Evolutionary conservation across 2,113 vertebrate species (phyloP), one percentile per base, ranked within the genome.

Genomic region (Muntiacus reevesi): DNA sequence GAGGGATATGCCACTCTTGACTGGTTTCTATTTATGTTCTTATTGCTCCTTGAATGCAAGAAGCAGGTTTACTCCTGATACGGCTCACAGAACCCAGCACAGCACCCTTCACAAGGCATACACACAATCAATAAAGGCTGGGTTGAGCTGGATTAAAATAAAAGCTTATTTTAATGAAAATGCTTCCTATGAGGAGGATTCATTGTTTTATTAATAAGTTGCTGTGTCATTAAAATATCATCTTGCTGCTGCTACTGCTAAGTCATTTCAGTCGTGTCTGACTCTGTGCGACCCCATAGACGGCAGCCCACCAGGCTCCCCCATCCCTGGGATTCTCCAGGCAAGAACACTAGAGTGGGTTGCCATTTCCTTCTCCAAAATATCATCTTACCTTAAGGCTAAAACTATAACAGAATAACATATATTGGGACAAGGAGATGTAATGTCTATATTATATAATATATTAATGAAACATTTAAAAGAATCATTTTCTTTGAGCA

Each of bases 91-190:
- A 4, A 33, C 28, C n/a, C 60, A 87, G 36, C 25, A 55, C 1
- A 55, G 55, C 15, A 67, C 36, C 15, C 27, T 76, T n/a, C 28
- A 89, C 45, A 67, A 0, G 3, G 25, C 62, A 40, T n/a, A 78
- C 2, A 86, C 30, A 36, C 28, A 40, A 30, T 92, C 28, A 82
- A 25, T n/a, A 82, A 87, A 43, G 33, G 36, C 12, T 57, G 8
- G 55, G 67, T 82, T 88, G 92, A 88, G 95, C 4, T 67, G n/a
- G 0, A 91, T 84, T 87, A 76, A 94, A 94, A 91, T 27, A 19
- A 85, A 94, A 59, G 5, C 62, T 94, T 74, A 94, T 23, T 95
- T 96, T 93, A 95, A 83, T 89, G 55, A 91, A 87, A 97, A 89
- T 76, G 87, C 57, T 89, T 97, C 36, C 59, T 87, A 36, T 79